Percentiles rank a stretch among this genome's conserved stretches.
phyloP scores from a whole-genome alignment of 1,140 invertebrate genomes.

The Solenopsis fugax region DNA sequence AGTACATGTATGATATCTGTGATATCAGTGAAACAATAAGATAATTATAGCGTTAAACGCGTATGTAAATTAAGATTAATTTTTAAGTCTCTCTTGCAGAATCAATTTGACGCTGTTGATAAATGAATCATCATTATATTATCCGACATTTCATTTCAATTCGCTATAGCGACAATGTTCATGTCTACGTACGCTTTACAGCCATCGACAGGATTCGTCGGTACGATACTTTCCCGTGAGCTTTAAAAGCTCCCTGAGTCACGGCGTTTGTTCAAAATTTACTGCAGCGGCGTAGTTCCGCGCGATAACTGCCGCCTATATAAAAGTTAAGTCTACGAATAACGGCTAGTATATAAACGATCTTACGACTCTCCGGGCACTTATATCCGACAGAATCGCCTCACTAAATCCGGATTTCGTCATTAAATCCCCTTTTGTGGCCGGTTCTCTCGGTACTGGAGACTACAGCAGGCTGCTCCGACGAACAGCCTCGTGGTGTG shows the following conservation, averaged over 20 bases:
- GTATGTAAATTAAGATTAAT: slow-evolving; percentile 18
- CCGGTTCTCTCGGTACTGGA: slow-evolving; percentile 21
- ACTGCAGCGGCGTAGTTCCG: slow-evolving; percentile 55
- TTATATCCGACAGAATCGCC: slow-evolving; percentile 65
- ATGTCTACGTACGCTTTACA: slow-evolving; percentile 41
- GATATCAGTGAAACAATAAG: not conserved
- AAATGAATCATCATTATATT: not conserved
- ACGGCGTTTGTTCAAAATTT: slow-evolving; percentile 61
- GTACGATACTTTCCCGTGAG: slow-evolving; percentile 27
- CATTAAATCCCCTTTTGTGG: slow-evolving; percentile 73
- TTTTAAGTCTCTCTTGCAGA: not conserved
- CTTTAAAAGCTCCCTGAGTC: slow-evolving; percentile 54
- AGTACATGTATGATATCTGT: not conserved
- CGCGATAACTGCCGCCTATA: slow-evolving; percentile 61
- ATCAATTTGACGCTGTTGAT: not conserved
- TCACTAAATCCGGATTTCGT: slow-evolving; percentile 69
- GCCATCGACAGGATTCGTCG: slow-evolving; percentile 51
- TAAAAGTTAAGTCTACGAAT: slow-evolving; percentile 68
- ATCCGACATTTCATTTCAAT: slow-evolving; percentile 16
- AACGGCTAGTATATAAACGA: slow-evolving; percentile 65
- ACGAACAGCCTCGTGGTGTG: slow-evolving; percentile 16
- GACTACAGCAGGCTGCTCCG: slow-evolving; percentile 3
- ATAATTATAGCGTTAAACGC: slow-evolving; percentile 31
- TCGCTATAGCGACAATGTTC: not conserved
- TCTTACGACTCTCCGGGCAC: slow-evolving; percentile 68